Evolutionary conservation across 2,113 vertebrate genomes (phyloP), one percentile per base, ranked within the genome.

Genomic region (Myxocyprinus asiaticus): DNA sequence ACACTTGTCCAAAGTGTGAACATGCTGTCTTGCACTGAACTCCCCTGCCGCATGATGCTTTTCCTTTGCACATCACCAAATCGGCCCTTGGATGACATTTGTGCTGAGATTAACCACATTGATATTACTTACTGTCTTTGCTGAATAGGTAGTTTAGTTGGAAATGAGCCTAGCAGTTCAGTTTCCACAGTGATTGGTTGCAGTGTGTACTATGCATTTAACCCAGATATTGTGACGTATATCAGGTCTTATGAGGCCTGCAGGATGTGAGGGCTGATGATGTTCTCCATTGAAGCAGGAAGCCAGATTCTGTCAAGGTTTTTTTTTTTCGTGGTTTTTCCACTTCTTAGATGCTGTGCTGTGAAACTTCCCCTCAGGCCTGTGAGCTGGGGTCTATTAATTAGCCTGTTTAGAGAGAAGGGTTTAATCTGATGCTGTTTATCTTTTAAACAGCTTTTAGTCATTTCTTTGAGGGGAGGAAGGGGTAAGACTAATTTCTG

Each of bases 61-160:
- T 70, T 69, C 22, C 50, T 69, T 55, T 70, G 22, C 50, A 70
- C 50, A 12, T 5, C 22, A 12, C 50, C 22, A 70, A 70, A 70
- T 70, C 53, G 6, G 53, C 43, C 5, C 33, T 71, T n/a, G 3
- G 33, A 5, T 58, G 42, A 45, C n/a, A 33, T 45, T 9, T 59
- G 69, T 0, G 70, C 42, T 12, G 0, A 0, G 53, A 59, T 61
- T 5, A 59, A 59, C 55, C 55, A 59, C 70, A 61, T 47, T 44
- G n/a, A 58, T 44, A 53, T 44, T 58, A 12, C 33, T 44, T 58
- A 58, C 55, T 58, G 55, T 4, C n/a, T 15, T 53, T 9, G n/a
- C 10, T 10, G 4, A 68, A 53, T 8, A 4, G 43, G 22, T 71
- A 10, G 68, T 56, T 70, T 6, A 9, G 33, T 17, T 45, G 55